Conservation (phyloP, 2,888 invertebrate genomes). For the Calameuta idolon region DNA sequence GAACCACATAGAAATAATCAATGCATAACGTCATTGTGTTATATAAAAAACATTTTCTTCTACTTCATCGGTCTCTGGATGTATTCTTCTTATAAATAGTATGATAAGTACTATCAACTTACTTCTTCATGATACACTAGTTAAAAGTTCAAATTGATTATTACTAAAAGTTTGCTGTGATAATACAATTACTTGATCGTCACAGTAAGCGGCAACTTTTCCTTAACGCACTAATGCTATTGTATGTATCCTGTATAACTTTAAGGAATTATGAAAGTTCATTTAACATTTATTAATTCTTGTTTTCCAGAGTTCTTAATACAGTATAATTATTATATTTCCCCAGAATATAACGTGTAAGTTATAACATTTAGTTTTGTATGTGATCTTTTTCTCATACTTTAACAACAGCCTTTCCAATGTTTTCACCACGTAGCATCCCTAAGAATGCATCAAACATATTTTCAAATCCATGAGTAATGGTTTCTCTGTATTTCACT, state of each 20-base stretch:
- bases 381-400: constrained; percentile 55
- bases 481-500: constrained; percentile 76
- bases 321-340: too few relatives aligned
- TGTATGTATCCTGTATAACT: neutral
- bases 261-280: neutral
- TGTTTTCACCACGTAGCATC: constrained; percentile 75
- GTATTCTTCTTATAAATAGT: too few relatives aligned
- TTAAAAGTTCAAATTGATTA: neutral
- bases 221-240: neutral
- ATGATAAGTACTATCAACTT: too few relatives aligned
- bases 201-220: neutral
- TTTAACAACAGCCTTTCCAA: constrained; percentile 77
- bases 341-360: too few relatives aligned
- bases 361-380: too few relatives aligned
- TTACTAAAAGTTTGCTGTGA: neutral
- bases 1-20: neutral
- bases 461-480: constrained; percentile 80
- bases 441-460: constrained; percentile 78
- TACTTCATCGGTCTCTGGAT: too few relatives aligned
- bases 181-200: neutral
- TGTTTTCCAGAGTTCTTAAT: too few relatives aligned
- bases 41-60: neutral
- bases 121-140: neutral
- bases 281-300: too few relatives aligned
- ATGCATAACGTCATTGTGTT: neutral